Evolutionary conservation across 2,113 vertebrate species (phyloP).

Genomic region (Ranitomeya imitator): DNA sequence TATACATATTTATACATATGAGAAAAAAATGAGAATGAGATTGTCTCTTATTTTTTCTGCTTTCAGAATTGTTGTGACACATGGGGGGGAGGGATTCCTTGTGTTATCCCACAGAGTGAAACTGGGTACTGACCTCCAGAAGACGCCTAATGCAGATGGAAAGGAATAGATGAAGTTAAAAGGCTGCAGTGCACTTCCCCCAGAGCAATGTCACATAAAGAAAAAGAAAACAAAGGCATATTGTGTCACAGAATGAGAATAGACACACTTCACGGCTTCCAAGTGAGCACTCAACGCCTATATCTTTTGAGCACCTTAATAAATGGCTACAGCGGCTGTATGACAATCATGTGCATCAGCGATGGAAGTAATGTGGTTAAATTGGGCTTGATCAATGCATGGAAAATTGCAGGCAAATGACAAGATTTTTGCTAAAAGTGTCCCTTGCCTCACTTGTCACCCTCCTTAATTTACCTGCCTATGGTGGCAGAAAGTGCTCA

Average conservation of each 20-base stretch:
- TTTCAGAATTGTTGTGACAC: neutral
- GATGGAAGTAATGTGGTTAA: slow-evolving; percentile 54
- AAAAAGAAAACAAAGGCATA: slow-evolving; percentile 22
- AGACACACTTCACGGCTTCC: slow-evolving; percentile 20
- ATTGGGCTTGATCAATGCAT: slow-evolving; percentile 57
- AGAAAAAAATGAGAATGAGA: no score
- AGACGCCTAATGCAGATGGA: neutral
- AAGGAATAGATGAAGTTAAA: slow-evolving; percentile 18
- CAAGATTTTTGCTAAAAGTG: slow-evolving; percentile 49
- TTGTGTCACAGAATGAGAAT: slow-evolving; percentile 24
- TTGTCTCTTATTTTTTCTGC: neutral
- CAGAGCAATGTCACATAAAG: neutral
- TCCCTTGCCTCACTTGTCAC: slow-evolving; percentile 47
- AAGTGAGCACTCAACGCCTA: slow-evolving; percentile 1
- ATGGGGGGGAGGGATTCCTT: neutral
- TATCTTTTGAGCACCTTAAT: slow-evolving; percentile 37
- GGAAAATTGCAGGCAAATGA: slow-evolving; percentile 54
- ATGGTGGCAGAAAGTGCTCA: slow-evolving; percentile 41
- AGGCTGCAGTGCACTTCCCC: neutral
- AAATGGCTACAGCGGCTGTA: slow-evolving; percentile 21
- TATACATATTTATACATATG: no score
- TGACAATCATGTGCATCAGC: slow-evolving; percentile 29
- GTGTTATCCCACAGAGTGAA: neutral
- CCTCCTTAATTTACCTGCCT: slow-evolving; percentile 51
- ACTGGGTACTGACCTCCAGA: neutral